Percentiles rank a stretch among this genome's conserved stretches.
Evolutionary conservation across 2,888 invertebrate species (phyloP).

Genomic region (Cistogaster globosa): DNA sequence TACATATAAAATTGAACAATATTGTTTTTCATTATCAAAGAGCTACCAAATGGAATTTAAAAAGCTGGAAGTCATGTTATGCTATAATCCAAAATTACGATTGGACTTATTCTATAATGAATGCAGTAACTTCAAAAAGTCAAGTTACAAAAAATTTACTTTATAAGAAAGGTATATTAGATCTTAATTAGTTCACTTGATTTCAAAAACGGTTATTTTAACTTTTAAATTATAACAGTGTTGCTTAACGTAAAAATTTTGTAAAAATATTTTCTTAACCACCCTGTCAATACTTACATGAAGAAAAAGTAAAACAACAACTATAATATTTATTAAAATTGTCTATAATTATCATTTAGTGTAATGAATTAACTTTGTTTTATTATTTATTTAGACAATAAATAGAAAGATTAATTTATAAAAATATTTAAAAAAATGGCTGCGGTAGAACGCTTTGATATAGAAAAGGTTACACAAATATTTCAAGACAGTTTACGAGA

Average conservation of each 20-base stretch:
- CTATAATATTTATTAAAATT: background rate
- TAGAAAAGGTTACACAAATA: constrained; percentile 85
- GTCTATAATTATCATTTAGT: background rate
- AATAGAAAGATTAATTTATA: background rate
- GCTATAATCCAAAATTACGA: too few species aligned
- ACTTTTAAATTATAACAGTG: background rate
- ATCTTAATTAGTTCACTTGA: too few species aligned
- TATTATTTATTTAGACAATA: constrained; percentile 3
- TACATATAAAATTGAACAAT: too few species aligned
- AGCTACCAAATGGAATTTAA: too few species aligned
- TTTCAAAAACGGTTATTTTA: too few species aligned
- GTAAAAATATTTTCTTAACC: background rate
- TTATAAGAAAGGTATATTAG: too few species aligned
- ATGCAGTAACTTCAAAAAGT: too few species aligned
- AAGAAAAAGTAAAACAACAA: background rate
- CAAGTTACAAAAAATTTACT: too few species aligned
- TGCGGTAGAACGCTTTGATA: constrained; percentile 84
- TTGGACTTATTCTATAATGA: too few species aligned
- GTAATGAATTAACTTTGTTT: background rate
- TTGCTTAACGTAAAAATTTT: background rate
- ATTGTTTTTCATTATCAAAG: too few species aligned
- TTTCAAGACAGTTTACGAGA: constrained; percentile 87
- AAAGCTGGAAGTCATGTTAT: too few species aligned
- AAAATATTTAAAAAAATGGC: constrained; percentile 56
- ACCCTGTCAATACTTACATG: background rate